Conservation (phyloP, 2,888 invertebrate species). For the Xanthia icteritia region DNA sequence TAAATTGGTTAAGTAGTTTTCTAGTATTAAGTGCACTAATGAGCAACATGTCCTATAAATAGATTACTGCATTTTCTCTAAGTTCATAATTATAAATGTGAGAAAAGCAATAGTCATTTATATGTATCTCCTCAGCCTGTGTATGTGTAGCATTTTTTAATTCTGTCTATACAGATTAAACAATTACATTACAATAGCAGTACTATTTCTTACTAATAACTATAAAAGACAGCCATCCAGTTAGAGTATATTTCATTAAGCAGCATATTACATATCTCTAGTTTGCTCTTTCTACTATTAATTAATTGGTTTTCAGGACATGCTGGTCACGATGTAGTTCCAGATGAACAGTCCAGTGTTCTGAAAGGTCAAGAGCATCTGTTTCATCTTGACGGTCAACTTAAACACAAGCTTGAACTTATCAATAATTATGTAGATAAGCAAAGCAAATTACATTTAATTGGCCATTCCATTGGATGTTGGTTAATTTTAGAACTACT, state of each 20-base stretch:
- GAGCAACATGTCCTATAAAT: not conserved
- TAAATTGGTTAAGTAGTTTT: not conserved
- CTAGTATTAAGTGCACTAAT: not conserved
- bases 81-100: not conserved
- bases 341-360: conserved; percentile 85
- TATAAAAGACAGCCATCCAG: not conserved
- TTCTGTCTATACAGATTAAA: not conserved
- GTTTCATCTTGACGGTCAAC: conserved; percentile 94
- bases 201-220: not conserved
- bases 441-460: conserved; percentile 93
- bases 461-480: conserved; percentile 98
- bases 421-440: conserved; percentile 93
- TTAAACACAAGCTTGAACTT: conserved; percentile 94
- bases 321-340: conserved; percentile 91
- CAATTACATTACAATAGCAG: not conserved
- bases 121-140: not conserved
- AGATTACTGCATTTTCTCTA: not conserved
- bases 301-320: conserved; percentile 92
- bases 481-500: conserved; percentile 95
- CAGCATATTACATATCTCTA: not conserved
- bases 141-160: not conserved
- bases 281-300: not conserved
- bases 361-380: conserved; percentile 90
- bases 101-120: not conserved
- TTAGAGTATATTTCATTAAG: not conserved